Evolutionary conservation across 2,797 vertebrate species (phyloP).

Genomic region (Rhinella marina): DNA sequence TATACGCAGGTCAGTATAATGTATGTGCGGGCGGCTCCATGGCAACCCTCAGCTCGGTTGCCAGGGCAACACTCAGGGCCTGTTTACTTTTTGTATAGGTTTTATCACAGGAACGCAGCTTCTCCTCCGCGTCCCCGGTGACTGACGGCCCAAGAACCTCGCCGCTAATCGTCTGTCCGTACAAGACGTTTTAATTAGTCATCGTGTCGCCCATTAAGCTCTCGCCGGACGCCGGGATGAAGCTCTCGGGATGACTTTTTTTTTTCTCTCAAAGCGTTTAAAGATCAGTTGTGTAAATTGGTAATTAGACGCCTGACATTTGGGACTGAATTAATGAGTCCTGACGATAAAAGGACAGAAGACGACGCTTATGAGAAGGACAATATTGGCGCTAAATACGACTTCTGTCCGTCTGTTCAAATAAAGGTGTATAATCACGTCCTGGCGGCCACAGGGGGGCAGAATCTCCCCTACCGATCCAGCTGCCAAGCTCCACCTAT

Average conservation of each 20-base stretch:
- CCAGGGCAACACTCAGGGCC: constrained; percentile 15
- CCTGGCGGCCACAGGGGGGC: too few species aligned
- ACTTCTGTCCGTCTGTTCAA: background rate
- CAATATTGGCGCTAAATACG: background rate
- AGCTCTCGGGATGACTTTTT: background rate
- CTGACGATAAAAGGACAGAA: background rate
- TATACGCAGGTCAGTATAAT: constrained; percentile 52
- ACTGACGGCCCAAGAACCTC: constrained; percentile 31
- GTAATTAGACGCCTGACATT: constrained; percentile 40
- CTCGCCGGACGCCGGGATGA: background rate
- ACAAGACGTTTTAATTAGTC: constrained; percentile 49
- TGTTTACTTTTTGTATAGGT: constrained; percentile 37
- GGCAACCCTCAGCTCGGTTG: constrained; percentile 46
- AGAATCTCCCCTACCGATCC: too few species aligned
- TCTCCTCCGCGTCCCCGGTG: background rate
- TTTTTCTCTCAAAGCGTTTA: background rate
- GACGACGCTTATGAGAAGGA: background rate
- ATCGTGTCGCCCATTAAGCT: background rate
- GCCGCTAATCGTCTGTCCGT: constrained; percentile 28
- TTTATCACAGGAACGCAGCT: constrained; percentile 19
- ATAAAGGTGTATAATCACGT: background rate
- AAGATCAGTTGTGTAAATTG: constrained; percentile 9
- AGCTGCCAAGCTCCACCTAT: too few species aligned
- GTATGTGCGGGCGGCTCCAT: constrained; percentile 19
- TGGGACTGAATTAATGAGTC: constrained; percentile 1